Evolutionary conservation across 2,888 invertebrate species (phyloP).

Genomic region (Pilophorus perplexus): DNA sequence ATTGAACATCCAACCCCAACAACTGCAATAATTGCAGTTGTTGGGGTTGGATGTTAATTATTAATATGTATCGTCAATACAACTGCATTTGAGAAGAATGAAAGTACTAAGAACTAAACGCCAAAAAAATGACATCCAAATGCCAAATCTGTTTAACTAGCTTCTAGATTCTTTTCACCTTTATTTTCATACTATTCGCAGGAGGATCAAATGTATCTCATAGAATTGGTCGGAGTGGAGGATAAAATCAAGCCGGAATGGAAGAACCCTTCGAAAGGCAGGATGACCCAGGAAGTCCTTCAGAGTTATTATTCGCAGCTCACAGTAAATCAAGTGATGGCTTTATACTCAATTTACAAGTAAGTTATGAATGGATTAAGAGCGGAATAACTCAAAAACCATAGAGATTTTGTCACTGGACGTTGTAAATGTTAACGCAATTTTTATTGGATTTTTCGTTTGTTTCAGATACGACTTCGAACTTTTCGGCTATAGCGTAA

Average conservation of each 20-base stretch:
- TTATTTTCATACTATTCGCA: constrained; percentile 51
- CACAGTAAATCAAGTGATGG: constrained; percentile 68
- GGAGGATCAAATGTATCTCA: constrained; percentile 79
- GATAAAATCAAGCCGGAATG: constrained; percentile 77
- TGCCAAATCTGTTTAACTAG: no score
- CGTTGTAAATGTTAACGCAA: neutral
- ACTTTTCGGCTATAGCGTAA: constrained; percentile 79
- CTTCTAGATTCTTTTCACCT: no score
- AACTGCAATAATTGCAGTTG: no score
- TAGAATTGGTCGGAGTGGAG: constrained; percentile 71
- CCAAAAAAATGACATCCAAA: no score
- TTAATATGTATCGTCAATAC: no score
- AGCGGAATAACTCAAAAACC: no score
- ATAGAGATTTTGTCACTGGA: no score
- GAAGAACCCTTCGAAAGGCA: constrained; percentile 74
- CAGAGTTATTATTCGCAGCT: constrained; percentile 74
- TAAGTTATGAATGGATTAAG: constrained; percentile 54
- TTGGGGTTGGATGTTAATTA: no score
- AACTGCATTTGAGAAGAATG: no score
- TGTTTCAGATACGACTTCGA: constrained; percentile 77
- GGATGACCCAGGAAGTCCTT: constrained; percentile 68
- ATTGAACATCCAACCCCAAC: no score
- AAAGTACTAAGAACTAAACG: no score
- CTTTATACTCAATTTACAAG: constrained; percentile 77
- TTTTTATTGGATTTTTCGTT: constrained; percentile 38